phyloP scores from a whole-genome alignment of 2,888 invertebrate species.

The Dusona sp. region DNA sequence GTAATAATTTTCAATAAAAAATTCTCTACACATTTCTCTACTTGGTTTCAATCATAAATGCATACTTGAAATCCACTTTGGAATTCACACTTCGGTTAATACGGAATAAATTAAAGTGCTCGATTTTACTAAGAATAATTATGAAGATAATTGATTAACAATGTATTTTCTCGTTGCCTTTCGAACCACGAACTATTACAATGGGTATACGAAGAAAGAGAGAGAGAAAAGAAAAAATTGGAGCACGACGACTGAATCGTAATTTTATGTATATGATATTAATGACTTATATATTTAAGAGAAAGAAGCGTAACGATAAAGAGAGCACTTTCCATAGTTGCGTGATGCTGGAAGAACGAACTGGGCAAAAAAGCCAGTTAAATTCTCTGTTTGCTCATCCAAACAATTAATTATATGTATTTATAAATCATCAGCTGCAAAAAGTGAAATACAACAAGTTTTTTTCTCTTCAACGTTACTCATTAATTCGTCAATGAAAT shows the following conservation, averaged over 20 bases:
- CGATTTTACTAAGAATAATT: constrained; percentile 38
- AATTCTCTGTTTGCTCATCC: constrained; percentile 59
- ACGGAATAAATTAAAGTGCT: constrained; percentile 38
- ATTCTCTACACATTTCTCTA: constrained; percentile 14
- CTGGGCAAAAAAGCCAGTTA: constrained; percentile 42
- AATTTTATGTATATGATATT: constrained; percentile 50
- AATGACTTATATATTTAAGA: constrained; percentile 45
- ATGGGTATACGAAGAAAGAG: not conserved
- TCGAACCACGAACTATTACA: constrained; percentile 26
- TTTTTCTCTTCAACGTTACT: constrained; percentile 25
- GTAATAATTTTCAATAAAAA: constrained; percentile 17
- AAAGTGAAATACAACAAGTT: constrained; percentile 7
- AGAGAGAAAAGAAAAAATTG: constrained; percentile 50
- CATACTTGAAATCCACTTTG: constrained; percentile 16
- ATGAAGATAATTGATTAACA: constrained; percentile 20
- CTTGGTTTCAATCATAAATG: not conserved
- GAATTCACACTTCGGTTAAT: constrained; percentile 29
- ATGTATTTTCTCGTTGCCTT: constrained; percentile 13
- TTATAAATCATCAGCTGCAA: constrained; percentile 42
- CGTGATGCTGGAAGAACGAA: constrained; percentile 50
- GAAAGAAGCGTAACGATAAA: constrained; percentile 62
- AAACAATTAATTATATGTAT: constrained; percentile 46
- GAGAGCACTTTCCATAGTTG: constrained; percentile 64
- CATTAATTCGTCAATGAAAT: constrained; percentile 47
- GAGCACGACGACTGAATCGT: constrained; percentile 62